Conservation (phyloP, 2,113 vertebrate species). For the Zootoca vivipara region DNA sequence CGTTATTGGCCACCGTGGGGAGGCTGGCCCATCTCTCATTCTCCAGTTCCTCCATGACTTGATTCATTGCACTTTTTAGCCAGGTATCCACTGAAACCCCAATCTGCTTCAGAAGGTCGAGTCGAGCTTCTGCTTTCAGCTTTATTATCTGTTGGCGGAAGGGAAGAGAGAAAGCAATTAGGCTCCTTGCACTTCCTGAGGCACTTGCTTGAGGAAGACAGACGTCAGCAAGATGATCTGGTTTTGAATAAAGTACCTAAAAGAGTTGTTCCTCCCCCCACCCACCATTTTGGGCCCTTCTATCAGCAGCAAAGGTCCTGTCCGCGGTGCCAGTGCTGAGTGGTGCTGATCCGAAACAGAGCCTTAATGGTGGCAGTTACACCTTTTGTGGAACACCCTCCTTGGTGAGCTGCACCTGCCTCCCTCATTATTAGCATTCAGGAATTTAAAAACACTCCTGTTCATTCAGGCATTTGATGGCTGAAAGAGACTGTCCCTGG, state of each 20-base stretch:
- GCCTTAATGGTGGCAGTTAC: no score
- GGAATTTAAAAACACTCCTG: no score
- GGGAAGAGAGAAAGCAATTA: background rate
- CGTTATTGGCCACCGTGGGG: slow-evolving; percentile 86
- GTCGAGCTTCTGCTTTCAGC: slow-evolving; percentile 94
- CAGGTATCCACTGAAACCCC: slow-evolving; percentile 96
- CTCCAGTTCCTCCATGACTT: slow-evolving; percentile 98
- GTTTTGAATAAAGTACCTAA: accelerated
- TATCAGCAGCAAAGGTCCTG: no score
- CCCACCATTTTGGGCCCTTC: background rate
- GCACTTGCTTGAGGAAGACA: background rate
- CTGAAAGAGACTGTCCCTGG: no score
- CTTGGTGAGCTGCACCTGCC: no score
- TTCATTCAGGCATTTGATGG: no score
- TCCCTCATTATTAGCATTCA: no score
- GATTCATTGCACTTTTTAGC: slow-evolving; percentile 98
- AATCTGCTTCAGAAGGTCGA: slow-evolving; percentile 93
- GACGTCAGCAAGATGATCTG: background rate
- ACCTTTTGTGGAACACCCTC: no score
- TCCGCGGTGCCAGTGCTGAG: no score
- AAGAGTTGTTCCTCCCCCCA: background rate
- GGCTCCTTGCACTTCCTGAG: background rate
- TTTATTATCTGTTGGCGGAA: slow-evolving; percentile 83
- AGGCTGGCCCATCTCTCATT: slow-evolving; percentile 93
- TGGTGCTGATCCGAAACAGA: no score